A percentile compares a stretch with the other conserved stretches of the same genome.
These are phyloP conservation scores for Pachyramphus minor DNA, from an alignment of 2,113 vertebrate species.

Conservation along the genomic window DNA sequence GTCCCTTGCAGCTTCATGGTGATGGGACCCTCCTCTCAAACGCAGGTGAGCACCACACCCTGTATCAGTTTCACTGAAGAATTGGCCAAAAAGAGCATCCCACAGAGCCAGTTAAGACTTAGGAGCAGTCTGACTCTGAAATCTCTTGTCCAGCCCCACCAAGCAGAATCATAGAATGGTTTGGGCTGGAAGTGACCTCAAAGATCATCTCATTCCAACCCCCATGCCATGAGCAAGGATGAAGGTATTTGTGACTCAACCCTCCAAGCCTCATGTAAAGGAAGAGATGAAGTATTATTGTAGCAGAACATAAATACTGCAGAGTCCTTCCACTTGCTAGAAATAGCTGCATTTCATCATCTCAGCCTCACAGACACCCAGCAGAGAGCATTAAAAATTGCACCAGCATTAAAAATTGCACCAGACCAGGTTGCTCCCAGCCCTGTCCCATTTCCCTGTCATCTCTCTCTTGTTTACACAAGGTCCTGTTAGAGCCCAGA, in stretches of 20 bases:
- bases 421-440: background rate
- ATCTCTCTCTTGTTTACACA: background rate
- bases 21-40: background rate
- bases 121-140: background rate
- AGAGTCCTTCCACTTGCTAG: background rate
- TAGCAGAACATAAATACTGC: background rate
- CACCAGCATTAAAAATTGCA: background rate
- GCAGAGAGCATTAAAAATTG: background rate
- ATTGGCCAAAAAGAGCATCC: background rate
- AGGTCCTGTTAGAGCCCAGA: background rate
- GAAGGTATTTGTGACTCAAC: background rate
- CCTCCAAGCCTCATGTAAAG: background rate
- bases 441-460: background rate
- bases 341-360: background rate
- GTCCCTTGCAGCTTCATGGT: fast-evolving
- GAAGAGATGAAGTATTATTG: background rate
- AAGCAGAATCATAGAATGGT: background rate
- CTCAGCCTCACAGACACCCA: background rate
- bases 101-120: background rate
- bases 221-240: background rate
- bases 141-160: background rate
- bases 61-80: background rate
- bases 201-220: background rate
- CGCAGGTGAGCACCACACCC: background rate
- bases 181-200: background rate